Evolutionary conservation across 1,140 invertebrate species (phyloP), one percentile per base, ranked within the genome.

Genomic region (Drosophila ironensis): DNA sequence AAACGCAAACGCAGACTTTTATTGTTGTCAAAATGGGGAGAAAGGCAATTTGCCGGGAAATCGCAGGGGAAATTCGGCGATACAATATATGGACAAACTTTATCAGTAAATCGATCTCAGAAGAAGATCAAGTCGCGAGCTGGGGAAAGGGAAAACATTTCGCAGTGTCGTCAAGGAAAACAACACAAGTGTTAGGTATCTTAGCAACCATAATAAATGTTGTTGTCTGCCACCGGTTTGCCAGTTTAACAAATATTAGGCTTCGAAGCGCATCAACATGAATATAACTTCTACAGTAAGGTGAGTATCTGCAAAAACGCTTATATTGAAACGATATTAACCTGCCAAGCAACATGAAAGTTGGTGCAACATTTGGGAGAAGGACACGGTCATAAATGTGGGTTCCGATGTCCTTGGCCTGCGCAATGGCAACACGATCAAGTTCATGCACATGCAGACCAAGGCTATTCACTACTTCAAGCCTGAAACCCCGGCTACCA

Each of bases 401-500:
- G 87, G 87, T 1, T 71, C 72, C 14, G 80, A 89, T 67, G 82
- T 87, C 2, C 20, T 89, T 3, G 56, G 57, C 16, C 1, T 75
- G 28, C 54, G 70, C 0, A 50, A 84, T 28, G 64, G 66, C 17
- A 74, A 88, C 12, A 44, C 56, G 7, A 27, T 86, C 19, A 77
- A 68, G 11, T 89, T 87, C 11, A 63, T 53, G 0, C 67, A 89
- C 20, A 38, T 87, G 45, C 66, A 66, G 1, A 89, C 82, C 0
- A 20, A 30, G 0, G 37, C 37, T 0, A 51, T 69, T 0, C 63
- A 27, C 24, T 89, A 64, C 5, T 89, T 88, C 8, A 77, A 72
- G 40, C 38, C 75, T 3, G 87, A 89, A 12, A 88, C 72, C 0
- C 59, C 67, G 9, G 28, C 35, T 6, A 53, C 54, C 3, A 82